A percentile compares a stretch with the other conserved stretches of the same genome.
Evolutionary conservation across 2,113 vertebrate genomes (phyloP).

Genomic region (Pedionomus torquatus): DNA sequence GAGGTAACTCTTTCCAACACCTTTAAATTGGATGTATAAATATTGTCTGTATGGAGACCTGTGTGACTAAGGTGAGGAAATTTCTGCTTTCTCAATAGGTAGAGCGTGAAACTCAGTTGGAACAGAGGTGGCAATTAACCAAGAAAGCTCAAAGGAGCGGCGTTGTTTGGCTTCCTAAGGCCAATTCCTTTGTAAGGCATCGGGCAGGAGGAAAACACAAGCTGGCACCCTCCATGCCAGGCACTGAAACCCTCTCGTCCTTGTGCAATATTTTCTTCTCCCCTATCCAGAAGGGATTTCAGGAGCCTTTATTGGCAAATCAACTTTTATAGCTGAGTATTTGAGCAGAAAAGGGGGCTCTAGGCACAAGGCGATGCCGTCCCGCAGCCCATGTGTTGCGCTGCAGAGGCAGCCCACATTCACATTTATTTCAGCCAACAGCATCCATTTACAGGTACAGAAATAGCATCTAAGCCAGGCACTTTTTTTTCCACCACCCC

Average conservation of each 20-base stretch:
- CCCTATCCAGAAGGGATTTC: neutral
- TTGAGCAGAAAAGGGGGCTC: neutral
- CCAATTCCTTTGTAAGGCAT: neutral
- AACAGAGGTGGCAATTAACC: conserved; percentile 15
- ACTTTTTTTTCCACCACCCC: fast-evolving
- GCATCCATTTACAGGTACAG: conserved; percentile 35
- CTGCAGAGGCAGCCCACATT: conserved; percentile 5
- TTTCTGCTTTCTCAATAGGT: conserved; percentile 41
- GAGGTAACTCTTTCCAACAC: conserved; percentile 15
- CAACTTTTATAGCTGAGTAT: neutral
- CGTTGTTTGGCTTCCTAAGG: neutral
- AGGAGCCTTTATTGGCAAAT: neutral
- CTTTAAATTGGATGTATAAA: neutral
- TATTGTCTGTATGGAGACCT: neutral
- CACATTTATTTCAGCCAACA: conserved; percentile 14
- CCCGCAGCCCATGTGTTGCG: neutral
- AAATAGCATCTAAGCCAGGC: conserved; percentile 48
- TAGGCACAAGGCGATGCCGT: neutral
- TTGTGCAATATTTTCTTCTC: neutral
- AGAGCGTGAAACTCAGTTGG: neutral
- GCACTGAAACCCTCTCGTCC: neutral
- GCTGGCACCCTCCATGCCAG: neutral
- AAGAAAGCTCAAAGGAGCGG: neutral
- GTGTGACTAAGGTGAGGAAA: neutral
- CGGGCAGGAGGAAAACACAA: neutral